Evolutionary conservation across 2,888 invertebrate genomes (phyloP).

Genomic region (Andrena dorsata): DNA sequence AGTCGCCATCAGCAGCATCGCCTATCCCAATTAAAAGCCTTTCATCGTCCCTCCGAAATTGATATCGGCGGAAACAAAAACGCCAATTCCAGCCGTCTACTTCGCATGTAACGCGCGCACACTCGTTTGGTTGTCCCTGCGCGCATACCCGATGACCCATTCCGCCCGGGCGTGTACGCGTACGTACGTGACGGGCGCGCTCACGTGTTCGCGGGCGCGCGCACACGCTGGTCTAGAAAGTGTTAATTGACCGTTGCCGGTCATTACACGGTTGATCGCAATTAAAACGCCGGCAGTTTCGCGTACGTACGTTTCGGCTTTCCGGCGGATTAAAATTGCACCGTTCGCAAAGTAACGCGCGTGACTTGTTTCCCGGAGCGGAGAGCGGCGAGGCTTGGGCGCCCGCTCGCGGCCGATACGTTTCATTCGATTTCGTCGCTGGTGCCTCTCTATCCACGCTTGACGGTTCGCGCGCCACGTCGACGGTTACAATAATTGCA

Average conservation of each 20-base stretch:
- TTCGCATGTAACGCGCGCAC: slow-evolving; percentile 67
- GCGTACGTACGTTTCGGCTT: slow-evolving; percentile 56
- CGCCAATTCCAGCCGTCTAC: slow-evolving; percentile 82
- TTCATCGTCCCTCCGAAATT: slow-evolving; percentile 80
- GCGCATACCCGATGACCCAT: slow-evolving; percentile 11
- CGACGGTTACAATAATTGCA: slow-evolving; percentile 28
- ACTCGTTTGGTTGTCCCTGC: slow-evolving; percentile 58
- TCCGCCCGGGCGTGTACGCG: not conserved
- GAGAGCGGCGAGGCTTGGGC: not conserved
- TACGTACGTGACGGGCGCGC: slow-evolving; percentile 10
- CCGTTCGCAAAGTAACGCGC: slow-evolving; percentile 19
- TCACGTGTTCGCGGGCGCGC: slow-evolving; percentile 23
- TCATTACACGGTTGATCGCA: slow-evolving; percentile 80
- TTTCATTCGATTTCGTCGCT: not conserved
- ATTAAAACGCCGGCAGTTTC: slow-evolving; percentile 73
- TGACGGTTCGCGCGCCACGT: not conserved
- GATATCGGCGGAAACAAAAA: slow-evolving; percentile 83
- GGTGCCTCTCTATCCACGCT: not conserved
- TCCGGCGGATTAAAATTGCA: slow-evolving; percentile 55
- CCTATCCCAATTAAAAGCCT: slow-evolving; percentile 80
- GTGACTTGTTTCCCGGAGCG: not conserved
- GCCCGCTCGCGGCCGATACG: not conserved
- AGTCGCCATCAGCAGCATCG: slow-evolving; percentile 67
- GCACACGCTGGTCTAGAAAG: slow-evolving; percentile 61
- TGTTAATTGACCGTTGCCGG: slow-evolving; percentile 82